phyloP scores from a whole-genome alignment of 2,888 invertebrate genomes.

The Cephus rjabovi region DNA sequence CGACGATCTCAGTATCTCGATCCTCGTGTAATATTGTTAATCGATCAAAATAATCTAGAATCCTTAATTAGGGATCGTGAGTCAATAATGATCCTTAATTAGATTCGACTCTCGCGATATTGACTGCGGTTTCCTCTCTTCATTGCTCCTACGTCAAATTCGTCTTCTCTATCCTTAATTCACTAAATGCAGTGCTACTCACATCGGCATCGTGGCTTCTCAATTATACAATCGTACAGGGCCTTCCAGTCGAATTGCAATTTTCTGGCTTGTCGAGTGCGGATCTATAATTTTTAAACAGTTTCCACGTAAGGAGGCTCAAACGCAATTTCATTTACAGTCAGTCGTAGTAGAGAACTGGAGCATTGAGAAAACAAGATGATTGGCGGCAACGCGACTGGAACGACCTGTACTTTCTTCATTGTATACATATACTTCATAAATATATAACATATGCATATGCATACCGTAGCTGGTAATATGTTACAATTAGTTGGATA shows the following conservation, averaged over 20 bases:
- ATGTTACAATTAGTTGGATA: background rate
- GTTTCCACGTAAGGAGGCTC: background rate
- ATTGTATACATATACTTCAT: background rate
- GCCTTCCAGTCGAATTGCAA: background rate
- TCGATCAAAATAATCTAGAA: slow-evolving; percentile 2
- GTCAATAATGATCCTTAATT: background rate
- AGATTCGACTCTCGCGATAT: background rate
- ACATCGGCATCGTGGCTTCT: background rate
- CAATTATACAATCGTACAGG: background rate
- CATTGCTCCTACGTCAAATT: slow-evolving; percentile 4
- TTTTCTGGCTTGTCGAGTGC: no score
- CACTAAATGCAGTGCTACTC: slow-evolving; percentile 1
- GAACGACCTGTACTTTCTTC: background rate
- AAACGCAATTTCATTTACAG: background rate
- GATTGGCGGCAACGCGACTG: background rate
- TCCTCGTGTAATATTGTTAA: slow-evolving; percentile 16
- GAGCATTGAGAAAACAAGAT: background rate
- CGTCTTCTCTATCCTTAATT: slow-evolving; percentile 1
- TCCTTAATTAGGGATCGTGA: background rate
- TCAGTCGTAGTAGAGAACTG: background rate
- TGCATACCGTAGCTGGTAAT: background rate
- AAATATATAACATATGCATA: slow-evolving; percentile 1
- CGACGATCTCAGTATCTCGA: slow-evolving; percentile 2
- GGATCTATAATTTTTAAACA: no score
- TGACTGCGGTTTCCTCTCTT: background rate